Percentiles rank a stretch among this genome's conserved stretches.
phyloP scores from a whole-genome alignment of 30 jellyfish, hydroid and myxozoan genomes.

The Cassiopea andromeda region DNA sequence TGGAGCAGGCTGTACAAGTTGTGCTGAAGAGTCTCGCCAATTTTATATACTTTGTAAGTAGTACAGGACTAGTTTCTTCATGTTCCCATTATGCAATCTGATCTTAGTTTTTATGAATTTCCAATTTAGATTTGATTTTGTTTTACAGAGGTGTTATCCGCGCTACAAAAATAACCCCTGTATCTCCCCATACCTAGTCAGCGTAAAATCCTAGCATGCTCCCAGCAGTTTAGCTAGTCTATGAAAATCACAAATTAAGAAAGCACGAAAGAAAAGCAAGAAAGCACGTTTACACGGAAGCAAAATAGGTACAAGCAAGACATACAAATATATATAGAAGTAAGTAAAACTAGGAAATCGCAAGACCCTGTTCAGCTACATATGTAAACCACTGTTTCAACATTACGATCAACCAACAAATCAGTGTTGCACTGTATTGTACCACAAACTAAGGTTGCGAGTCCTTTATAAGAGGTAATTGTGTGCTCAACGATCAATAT shows the following conservation, averaged over 20 bases:
- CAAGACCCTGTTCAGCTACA: background rate
- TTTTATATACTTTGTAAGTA: conserved; percentile 39
- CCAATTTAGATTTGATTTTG: background rate
- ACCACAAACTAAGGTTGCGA: background rate
- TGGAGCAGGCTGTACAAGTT: conserved; percentile 54
- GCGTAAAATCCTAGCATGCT: background rate
- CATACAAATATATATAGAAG: background rate
- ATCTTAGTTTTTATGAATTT: background rate
- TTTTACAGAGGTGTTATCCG: too few species aligned
- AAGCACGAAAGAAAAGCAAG: background rate
- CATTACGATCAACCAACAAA: background rate
- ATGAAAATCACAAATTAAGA: background rate
- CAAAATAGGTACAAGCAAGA: background rate
- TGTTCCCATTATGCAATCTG: background rate
- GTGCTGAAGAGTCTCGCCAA: conserved; percentile 19
- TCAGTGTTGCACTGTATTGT: background rate
- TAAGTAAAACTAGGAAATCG: background rate
- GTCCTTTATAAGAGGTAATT: background rate
- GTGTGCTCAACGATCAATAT: too few species aligned
- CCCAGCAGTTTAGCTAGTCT: background rate
- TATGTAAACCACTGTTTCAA: background rate
- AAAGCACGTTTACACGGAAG: background rate
- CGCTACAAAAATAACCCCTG: too few species aligned
- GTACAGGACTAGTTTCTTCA: background rate
- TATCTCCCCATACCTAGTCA: too few species aligned